These are phyloP conservation scores for Drosophila tristis DNA, from an alignment of 1,140 invertebrate species.

Conservation along the genomic window DNA sequence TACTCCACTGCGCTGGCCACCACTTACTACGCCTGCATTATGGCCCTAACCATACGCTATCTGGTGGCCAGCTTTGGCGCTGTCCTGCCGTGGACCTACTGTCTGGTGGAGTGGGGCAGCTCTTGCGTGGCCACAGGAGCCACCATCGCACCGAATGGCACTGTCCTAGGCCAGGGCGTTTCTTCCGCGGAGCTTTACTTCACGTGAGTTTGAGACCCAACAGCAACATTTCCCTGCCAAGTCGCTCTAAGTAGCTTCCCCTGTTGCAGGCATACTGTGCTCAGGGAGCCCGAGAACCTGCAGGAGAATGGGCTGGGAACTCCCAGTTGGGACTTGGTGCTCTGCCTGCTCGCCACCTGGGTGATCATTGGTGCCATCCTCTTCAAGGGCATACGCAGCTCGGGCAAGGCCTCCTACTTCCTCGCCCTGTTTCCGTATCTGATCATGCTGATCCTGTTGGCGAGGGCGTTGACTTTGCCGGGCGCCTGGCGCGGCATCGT, in stretches of 20 bases:
- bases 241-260: rapidly evolving
- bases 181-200: conserved; percentile 85
- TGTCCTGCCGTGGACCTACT: conserved; percentile 89
- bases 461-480: conserved; percentile 89
- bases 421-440: conserved; percentile 91
- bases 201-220: conserved; percentile 67
- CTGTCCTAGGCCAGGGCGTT: conserved; percentile 32
- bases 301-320: conserved; percentile 86
- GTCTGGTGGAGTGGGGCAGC: conserved; percentile 86
- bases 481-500: conserved; percentile 91
- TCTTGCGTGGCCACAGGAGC: conserved; percentile 83
- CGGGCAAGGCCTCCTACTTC: conserved; percentile 89
- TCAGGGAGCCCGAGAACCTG: conserved; percentile 86
- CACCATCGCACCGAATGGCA: conserved; percentile 12
- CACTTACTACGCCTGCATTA: conserved; percentile 90
- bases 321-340: conserved; percentile 87
- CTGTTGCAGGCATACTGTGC: conserved; percentile 85
- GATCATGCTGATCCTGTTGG: conserved; percentile 88
- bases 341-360: conserved; percentile 90
- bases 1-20: conserved; percentile 90
- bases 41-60: conserved; percentile 89
- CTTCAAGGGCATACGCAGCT: conserved; percentile 87
- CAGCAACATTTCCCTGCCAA: rapidly evolving
- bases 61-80: conserved; percentile 87
- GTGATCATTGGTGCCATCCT: conserved; percentile 88